Evolutionary conservation across 2,797 vertebrate species (phyloP), one percentile per base, ranked within the genome.

Genomic region (Periophthalmus magnuspinnatus): DNA sequence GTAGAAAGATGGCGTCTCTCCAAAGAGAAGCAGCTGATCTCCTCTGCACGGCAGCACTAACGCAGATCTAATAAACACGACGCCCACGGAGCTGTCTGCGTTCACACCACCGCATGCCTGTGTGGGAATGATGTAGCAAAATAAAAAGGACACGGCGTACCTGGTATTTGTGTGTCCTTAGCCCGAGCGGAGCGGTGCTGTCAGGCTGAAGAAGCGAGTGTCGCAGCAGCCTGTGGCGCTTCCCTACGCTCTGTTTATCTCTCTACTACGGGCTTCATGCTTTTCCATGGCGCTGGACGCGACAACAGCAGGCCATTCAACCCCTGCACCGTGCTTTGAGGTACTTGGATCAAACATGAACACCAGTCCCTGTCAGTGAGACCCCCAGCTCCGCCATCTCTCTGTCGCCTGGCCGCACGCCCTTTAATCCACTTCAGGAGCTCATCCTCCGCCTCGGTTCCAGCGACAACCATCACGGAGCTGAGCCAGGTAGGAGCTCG

Each of bases 1-100:
- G 78, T 67, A 62, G 70, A 92, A 89, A 81, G 93, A 94, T 94
- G 93, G 93, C 91, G 93, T 92, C 91, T 70, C 86, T 89, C 84
- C 83, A 84, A 77, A 32, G 83, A 67, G 66, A 67, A 88, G 81
- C 91, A 89, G 90, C 88, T 90, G 91, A 91, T 90, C 85, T 83
- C 81, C 83, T n/a, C 56, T 81, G 81, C 84, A 76, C 69, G 65
- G 76, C 87, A 81, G 79, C 83, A 78, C 71, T 59, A 57, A 63
- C 78, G 22, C 54, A 19, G 68, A 38, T 52, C 76, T 90, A 89
- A 90, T 90, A 90, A 89, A 89, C 85, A 80, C 76, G 14, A 71
- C 77, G 57, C 75, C 81, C 77, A 72, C 75, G 76, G 76, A 68
- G 71, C 52, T 32, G 61, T 76, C 4, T 55, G 72, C 74, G 67